A percentile compares a stretch with the other conserved stretches of the same genome.
Evolutionary conservation across 2,797 vertebrate species (phyloP).

Genomic region (Semotilus atromaculatus): DNA sequence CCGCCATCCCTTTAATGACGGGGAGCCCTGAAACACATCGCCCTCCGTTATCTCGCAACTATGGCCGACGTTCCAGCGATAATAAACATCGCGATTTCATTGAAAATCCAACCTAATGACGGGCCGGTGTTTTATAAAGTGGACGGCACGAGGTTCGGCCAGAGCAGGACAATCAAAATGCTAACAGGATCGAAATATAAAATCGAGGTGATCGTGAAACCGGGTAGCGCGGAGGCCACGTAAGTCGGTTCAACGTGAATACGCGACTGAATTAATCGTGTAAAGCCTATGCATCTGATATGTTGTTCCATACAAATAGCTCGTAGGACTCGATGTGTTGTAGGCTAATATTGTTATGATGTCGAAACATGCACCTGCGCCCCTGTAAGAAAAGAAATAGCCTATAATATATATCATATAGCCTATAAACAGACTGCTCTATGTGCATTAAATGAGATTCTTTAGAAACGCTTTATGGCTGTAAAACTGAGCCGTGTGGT

Average conservation of each 20-base stretch:
- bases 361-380: slow-evolving; percentile 17
- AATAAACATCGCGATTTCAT: slow-evolving; percentile 87
- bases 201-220: slow-evolving; percentile 90
- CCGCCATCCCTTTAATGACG: slow-evolving; percentile 41
- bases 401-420: background rate
- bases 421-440: background rate
- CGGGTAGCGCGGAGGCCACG: slow-evolving; percentile 87
- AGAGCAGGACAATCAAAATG: slow-evolving; percentile 95
- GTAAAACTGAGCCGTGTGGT: background rate
- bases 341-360: background rate
- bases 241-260: slow-evolving; percentile 74
- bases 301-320: background rate
- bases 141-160: slow-evolving; percentile 95
- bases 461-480: background rate
- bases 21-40: slow-evolving; percentile 25
- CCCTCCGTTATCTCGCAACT: slow-evolving; percentile 39
- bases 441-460: background rate
- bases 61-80: slow-evolving; percentile 93
- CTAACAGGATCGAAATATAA: slow-evolving; percentile 97
- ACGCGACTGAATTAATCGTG: background rate
- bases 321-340: too few species aligned
- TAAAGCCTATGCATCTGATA: background rate
- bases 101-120: slow-evolving; percentile 94
- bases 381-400: background rate
- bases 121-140: slow-evolving; percentile 97